Evolutionary conservation across 2,113 vertebrate genomes (phyloP), one percentile per base, ranked within the genome.

Genomic region (Riparia riparia): DNA sequence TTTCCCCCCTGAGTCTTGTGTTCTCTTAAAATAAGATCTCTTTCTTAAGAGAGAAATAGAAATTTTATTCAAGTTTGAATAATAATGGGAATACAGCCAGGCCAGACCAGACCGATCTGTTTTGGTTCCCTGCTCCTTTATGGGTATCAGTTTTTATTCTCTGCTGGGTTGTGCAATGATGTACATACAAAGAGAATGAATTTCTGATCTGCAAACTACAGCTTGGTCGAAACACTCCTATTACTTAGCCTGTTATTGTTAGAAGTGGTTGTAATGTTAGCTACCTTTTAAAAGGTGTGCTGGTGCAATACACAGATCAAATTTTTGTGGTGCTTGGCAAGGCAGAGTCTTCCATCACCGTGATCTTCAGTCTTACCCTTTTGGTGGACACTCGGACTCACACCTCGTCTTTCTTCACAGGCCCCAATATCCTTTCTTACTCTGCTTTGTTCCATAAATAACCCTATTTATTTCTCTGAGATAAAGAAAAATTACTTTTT

Each of bases 1-100:
- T 9, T 4, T 9, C 4, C 10, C 16, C 1, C 17, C 4, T 12
- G 7, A 29, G 2, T 7, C 1, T 72, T 70, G 19, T 34, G n/a
- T 80, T 86, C 14, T 86, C 6, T 88, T 93, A 74, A 90, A 68
- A 54, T 76, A 2, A 45, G 0, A 37, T 37, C 37, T 37, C 51
- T 64, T 73, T 73, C 6, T 90, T 82, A 71, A 71, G 51, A 0
- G 2, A 85, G 41, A 82, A 88, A 17, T 28, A 71, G 20, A 72
- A 79, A 25, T 84, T 78, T 68, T 68, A 28, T 68, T 83, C 11
- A 65, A 7, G 13, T 86, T 89, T 69, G 45, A 86, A 24, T 26
- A 68, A 22, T 37, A 80, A 63, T 32, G 37, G 28, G 42, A 65
- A 92, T 58, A 50, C 4, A 76, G 41, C 66, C n/a, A 58, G 51